Evolutionary conservation across 2,888 invertebrate genomes (phyloP).

Genomic region (Prenolepis imparis): DNA sequence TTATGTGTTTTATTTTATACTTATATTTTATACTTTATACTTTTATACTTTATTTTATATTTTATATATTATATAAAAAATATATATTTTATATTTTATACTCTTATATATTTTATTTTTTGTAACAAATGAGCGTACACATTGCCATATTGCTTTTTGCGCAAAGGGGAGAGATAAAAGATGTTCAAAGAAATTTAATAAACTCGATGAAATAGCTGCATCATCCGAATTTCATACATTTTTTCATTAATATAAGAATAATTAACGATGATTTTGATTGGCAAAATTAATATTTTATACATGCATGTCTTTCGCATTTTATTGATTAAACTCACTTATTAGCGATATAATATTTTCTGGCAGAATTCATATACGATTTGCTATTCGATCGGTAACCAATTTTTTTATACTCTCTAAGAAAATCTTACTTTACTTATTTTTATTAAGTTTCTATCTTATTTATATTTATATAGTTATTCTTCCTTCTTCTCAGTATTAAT

Average conservation of each 20-base stretch:
- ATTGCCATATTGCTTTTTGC: constrained; percentile 52
- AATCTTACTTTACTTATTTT: background rate
- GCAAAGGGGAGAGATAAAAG: constrained; percentile 26
- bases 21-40: too few species aligned
- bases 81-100: background rate
- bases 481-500: background rate
- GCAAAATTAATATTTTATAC: constrained; percentile 53
- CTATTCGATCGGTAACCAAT: background rate
- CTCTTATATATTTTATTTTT: background rate
- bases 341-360: background rate
- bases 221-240: constrained; percentile 66
- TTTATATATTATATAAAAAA: background rate
- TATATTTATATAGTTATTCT: background rate
- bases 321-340: background rate
- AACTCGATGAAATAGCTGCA: constrained; percentile 68
- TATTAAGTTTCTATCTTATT: background rate
- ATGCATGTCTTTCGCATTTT: constrained; percentile 35
- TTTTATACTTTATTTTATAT: background rate
- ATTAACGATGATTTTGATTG: constrained; percentile 63
- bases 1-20: background rate
- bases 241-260: constrained; percentile 74
- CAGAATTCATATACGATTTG: background rate
- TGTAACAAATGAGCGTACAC: background rate
- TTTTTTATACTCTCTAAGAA: background rate
- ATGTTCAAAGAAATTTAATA: constrained; percentile 78